Evolutionary conservation across 2,888 invertebrate genomes (phyloP).

Genomic region (Nephrotoma flavescens): DNA sequence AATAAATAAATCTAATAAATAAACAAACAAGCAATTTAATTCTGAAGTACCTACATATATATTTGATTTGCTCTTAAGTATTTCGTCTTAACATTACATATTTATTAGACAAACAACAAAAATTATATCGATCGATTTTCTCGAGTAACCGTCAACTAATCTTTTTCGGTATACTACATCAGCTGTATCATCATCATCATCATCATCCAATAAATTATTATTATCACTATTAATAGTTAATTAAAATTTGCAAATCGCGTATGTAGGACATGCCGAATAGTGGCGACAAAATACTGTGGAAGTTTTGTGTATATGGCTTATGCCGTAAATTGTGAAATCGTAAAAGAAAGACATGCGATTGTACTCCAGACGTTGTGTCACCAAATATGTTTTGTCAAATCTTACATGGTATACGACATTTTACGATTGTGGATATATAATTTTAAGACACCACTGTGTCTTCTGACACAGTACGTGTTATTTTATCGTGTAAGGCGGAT

Average conservation of each 20-base stretch:
- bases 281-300: too few relatives aligned
- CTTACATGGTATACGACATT: background rate
- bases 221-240: too few relatives aligned
- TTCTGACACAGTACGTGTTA: background rate
- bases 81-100: background rate
- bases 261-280: too few relatives aligned
- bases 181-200: too few relatives aligned
- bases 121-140: background rate
- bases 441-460: background rate
- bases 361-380: background rate
- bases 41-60: background rate
- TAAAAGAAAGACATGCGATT: background rate
- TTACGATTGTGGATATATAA: background rate
- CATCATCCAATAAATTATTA: too few relatives aligned
- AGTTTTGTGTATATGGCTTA: background rate
- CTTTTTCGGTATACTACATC: too few relatives aligned
- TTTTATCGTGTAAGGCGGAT: background rate
- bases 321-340: background rate
- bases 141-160: too few relatives aligned
- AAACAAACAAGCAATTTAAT: background rate
- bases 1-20: background rate
- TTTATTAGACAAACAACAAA: background rate
- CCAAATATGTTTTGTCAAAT: background rate
- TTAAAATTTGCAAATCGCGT: too few relatives aligned
- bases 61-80: background rate